These are phyloP conservation scores for Onychostoma macrolepis DNA, from an alignment of 2,113 vertebrate genomes.

Conservation along the genomic window DNA sequence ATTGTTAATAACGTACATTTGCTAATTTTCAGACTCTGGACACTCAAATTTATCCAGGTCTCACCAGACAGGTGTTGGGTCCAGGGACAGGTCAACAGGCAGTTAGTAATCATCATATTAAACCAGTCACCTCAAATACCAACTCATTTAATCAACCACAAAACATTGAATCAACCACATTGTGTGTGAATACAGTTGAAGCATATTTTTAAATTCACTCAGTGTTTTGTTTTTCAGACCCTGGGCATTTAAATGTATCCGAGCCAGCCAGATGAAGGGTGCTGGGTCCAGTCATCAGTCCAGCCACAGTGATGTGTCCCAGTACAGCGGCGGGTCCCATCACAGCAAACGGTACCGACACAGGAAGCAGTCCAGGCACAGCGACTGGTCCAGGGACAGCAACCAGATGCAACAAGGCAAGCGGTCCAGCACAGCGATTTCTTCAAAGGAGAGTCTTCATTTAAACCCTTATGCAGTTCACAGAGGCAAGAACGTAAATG, in stretches of 20 bases:
- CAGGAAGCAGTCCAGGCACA: too few species aligned
- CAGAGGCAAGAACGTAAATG: background rate
- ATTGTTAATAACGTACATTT: too few species aligned
- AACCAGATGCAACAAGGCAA: background rate
- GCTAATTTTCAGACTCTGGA: too few species aligned
- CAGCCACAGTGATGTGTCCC: too few species aligned
- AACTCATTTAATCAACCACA: background rate
- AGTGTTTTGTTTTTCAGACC: background rate
- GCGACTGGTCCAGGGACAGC: background rate
- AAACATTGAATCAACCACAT: background rate
- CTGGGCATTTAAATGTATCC: background rate
- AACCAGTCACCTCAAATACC: background rate
- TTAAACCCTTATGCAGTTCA: background rate
- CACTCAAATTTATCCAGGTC: too few species aligned
- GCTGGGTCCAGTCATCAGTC: too few species aligned
- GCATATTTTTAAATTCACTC: constrained; percentile 2
- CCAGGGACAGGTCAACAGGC: too few species aligned
- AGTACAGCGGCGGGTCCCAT: too few species aligned
- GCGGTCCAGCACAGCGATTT: background rate
- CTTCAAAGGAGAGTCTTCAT: background rate
- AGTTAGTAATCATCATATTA: too few species aligned
- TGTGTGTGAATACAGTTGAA: background rate
- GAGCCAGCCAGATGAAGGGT: too few species aligned
- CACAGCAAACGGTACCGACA: too few species aligned
- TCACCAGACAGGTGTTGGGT: too few species aligned